A percentile compares a stretch with the other conserved stretches of the same genome.
Conservation (phyloP, 2,113 vertebrate species). For the Vanacampus margaritifer region DNA sequence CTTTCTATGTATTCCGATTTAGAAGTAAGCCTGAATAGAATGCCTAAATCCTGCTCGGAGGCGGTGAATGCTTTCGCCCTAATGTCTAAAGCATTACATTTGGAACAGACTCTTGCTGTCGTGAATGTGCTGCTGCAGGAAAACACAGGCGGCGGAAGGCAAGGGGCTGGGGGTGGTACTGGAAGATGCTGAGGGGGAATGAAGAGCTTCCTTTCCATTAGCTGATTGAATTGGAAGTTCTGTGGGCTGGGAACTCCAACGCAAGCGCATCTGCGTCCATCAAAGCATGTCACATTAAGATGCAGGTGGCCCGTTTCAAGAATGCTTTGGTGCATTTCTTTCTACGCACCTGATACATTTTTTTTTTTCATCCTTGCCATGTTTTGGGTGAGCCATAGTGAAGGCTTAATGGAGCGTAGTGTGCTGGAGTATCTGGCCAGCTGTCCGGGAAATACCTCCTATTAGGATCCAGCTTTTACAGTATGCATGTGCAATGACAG, state of each 20-base stretch:
- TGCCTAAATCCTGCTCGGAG: slow-evolving; percentile 51
- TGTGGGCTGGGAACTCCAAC: slow-evolving; percentile 46
- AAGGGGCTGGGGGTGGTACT: slow-evolving; percentile 5
- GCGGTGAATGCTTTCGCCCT: slow-evolving; percentile 61
- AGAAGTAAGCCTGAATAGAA: slow-evolving; percentile 57
- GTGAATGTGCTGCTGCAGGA: slow-evolving; percentile 61
- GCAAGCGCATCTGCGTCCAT: slow-evolving; percentile 41
- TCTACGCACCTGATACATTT: slow-evolving; percentile 29
- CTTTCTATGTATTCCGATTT: slow-evolving; percentile 41
- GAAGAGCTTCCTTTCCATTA: slow-evolving; percentile 66
- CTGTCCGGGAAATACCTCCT: slow-evolving; percentile 51
- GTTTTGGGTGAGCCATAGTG: slow-evolving; percentile 62
- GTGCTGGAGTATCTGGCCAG: slow-evolving; percentile 40
- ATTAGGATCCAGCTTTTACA: slow-evolving; percentile 54
- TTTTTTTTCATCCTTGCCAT: slow-evolving; percentile 43
- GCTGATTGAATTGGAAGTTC: slow-evolving; percentile 70
- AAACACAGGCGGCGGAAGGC: slow-evolving; percentile 39
- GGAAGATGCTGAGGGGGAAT: slow-evolving; percentile 17
- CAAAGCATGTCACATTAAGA: slow-evolving; percentile 20
- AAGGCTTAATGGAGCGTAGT: slow-evolving; percentile 68
- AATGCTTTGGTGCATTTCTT: slow-evolving; percentile 34
- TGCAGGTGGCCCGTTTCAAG: slow-evolving; percentile 35
- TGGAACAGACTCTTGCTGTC: slow-evolving; percentile 40
- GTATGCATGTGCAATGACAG: slow-evolving; percentile 56
- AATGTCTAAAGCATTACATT: slow-evolving; percentile 68